Evolutionary conservation across 2,797 vertebrate genomes (phyloP), one percentile per base, ranked within the genome.

Genomic region (Semaprochilodus insignis): DNA sequence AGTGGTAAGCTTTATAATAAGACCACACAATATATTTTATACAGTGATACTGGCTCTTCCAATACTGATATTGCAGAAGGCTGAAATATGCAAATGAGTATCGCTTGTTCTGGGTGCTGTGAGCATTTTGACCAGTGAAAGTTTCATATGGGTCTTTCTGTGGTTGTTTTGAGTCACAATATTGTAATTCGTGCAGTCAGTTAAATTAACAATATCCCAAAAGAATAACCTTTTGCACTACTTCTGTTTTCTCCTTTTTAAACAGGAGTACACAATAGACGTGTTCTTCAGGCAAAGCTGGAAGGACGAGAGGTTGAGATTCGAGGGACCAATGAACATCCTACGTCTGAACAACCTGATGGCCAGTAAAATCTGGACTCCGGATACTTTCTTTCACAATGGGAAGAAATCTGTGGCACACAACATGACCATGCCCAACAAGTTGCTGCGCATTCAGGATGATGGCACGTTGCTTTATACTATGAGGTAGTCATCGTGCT

Each of bases 351-450:
- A 99, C 93, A 99, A 99, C 89, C 93, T 99, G 90, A 99, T 99
- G 98, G 98, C 98, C 75, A 99, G 97, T 94, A 99, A 99, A 93
- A 99, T 99, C 91, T 99, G 98, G 98, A 99, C 98, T 54, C 98
- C 98, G 17, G 98, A 99, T 86, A 99, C 98, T 8, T 99, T 99
- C 93, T 99, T 99, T 92, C 98, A 99, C 88, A 99, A 99, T 34
- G 98, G 97, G 74, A 99, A 99, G 83, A 99, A 99, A 89, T 99
- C 98, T 0, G 97, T 99, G 87, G 98, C 98, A 85, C 98, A 99
- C 88, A 99, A 99, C 87, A 99, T 99, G 98, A 99, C 98, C 7
- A 99, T 99, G 98, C 98, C 98, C 23, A 99, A 99, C 82, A 99
- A 99, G 72, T 95, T 99, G 48, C 85, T 99, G 77, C 93, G 98